Evolutionary conservation across 2,113 vertebrate species (phyloP).

Genomic region (Aegithalos caudatus): DNA sequence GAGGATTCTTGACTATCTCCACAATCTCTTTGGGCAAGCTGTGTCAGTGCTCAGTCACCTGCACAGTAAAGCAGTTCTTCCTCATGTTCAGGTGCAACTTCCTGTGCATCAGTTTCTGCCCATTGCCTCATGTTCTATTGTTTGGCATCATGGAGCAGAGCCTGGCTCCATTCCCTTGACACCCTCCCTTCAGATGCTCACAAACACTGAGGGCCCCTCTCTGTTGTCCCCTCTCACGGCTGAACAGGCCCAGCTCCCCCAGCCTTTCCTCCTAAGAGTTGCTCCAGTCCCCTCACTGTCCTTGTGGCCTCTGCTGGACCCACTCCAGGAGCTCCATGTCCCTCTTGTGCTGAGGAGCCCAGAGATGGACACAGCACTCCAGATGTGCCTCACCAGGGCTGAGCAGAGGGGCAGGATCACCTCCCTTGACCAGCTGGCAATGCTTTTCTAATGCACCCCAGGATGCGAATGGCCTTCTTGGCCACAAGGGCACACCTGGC

Average conservation of each 20-base stretch:
- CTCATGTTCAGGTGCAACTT: neutral
- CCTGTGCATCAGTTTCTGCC: neutral
- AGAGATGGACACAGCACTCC: neutral
- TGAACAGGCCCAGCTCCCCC: neutral
- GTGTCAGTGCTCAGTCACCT: neutral
- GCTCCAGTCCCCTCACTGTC: neutral
- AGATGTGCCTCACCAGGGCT: neutral
- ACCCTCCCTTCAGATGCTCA: neutral
- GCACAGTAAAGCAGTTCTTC: neutral
- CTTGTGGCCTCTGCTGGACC: neutral
- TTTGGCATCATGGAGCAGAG: neutral
- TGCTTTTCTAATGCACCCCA: neutral
- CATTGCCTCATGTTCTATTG: accelerated
- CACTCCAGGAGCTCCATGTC: neutral
- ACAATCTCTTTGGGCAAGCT: neutral
- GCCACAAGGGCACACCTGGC: neutral
- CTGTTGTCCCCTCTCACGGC: accelerated
- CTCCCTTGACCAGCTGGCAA: accelerated
- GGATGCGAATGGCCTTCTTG: accelerated
- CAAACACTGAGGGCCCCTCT: accelerated
- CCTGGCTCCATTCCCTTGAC: neutral
- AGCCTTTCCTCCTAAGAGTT: neutral
- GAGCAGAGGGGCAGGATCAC: neutral
- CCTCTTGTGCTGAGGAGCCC: neutral
- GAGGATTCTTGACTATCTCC: neutral